Evolutionary conservation across 2,888 invertebrate genomes (phyloP).

Genomic region (Holacanthella duospinosa): DNA sequence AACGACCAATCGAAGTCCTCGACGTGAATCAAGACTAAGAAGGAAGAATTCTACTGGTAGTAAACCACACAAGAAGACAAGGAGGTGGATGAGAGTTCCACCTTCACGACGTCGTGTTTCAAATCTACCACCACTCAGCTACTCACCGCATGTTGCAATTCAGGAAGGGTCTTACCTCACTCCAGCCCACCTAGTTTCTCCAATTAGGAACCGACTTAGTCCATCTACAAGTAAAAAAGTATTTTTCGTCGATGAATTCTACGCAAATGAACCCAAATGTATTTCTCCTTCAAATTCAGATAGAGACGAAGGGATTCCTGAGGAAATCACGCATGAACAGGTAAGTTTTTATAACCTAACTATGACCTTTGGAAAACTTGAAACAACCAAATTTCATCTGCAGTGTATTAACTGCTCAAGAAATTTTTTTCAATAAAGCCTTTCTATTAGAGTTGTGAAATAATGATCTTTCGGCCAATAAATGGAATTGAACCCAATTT

Average conservation of each 20-base stretch:
- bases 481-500: no score
- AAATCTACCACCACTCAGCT: constrained; percentile 10
- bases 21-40: neutral
- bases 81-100: constrained; percentile 6
- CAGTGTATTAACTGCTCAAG: no score
- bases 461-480: no score
- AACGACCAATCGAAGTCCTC: neutral
- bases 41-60: neutral
- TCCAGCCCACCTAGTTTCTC: neutral
- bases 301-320: constrained; percentile 37
- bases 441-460: no score
- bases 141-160: neutral
- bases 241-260: constrained; percentile 35
- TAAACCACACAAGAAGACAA: neutral
- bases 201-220: neutral
- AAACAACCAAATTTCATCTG: no score
- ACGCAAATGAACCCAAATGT: constrained; percentile 21
- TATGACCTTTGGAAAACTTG: no score
- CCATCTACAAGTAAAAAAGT: constrained; percentile 27
- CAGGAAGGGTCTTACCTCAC: neutral
- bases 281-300: constrained; percentile 36
- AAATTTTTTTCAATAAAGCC: no score
- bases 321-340: constrained; percentile 30
- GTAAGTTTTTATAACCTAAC: no score
- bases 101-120: constrained; percentile 12